Evolutionary conservation across 2,113 vertebrate genomes (phyloP).

Genomic region (Nothobranchius kuhntae): DNA sequence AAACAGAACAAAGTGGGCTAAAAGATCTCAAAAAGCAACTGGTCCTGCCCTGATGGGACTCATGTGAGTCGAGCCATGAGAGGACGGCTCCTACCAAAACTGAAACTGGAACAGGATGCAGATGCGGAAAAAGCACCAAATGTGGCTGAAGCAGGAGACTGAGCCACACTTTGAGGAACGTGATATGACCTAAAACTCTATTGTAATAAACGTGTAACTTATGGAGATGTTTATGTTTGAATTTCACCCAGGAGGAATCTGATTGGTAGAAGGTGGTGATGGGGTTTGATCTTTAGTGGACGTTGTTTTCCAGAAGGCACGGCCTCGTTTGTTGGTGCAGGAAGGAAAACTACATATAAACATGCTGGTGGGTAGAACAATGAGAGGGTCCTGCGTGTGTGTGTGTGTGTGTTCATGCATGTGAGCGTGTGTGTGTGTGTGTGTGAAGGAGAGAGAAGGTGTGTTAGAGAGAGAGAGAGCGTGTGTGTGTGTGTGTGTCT

Average conservation of each 20-base stretch:
- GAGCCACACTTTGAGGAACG: not conserved
- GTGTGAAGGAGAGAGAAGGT: too few species aligned
- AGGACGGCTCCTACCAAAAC: too few species aligned
- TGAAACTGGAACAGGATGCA: not conserved
- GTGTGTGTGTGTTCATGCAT: too few species aligned
- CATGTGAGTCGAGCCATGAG: too few species aligned
- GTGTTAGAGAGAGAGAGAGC: too few species aligned
- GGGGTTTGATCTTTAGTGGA: not conserved
- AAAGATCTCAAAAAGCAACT: too few species aligned
- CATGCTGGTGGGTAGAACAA: constrained; percentile 11
- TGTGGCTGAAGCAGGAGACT: not conserved
- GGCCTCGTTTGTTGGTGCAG: constrained; percentile 12
- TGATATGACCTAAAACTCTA: not conserved
- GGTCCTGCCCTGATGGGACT: too few species aligned
- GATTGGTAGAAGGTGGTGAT: not conserved
- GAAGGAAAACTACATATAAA: constrained; percentile 45
- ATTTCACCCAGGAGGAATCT: not conserved
- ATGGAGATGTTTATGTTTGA: not conserved
- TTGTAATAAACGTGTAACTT: not conserved
- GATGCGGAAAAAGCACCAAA: too few species aligned
- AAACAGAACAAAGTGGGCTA: too few species aligned
- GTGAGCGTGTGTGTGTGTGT: too few species aligned
- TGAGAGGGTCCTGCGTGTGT: not conserved
- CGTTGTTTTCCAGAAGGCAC: constrained; percentile 12
- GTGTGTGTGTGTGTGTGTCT: too few species aligned